Conservation (phyloP, 2,888 invertebrate genomes). For the Cosmopolites sordidus region DNA sequence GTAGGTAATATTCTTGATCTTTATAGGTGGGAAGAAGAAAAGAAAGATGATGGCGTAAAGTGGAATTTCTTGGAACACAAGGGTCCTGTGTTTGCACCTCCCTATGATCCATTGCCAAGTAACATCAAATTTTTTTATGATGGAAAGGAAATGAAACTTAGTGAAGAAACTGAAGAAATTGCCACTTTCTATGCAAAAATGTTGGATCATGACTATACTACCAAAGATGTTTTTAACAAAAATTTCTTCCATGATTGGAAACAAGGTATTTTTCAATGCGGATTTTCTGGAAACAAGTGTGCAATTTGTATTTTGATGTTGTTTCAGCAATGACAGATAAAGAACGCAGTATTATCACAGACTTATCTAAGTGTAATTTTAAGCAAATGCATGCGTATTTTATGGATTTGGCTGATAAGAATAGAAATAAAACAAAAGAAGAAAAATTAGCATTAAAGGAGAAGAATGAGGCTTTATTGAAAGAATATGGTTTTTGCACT, state of each 20-base stretch:
- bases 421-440: conserved; percentile 88
- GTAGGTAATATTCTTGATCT: neutral
- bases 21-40: conserved; percentile 96
- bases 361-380: conserved; percentile 93
- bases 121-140: conserved; percentile 90
- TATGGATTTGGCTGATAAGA: conserved; percentile 74
- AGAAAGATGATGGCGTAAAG: conserved; percentile 90
- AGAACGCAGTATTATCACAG: conserved; percentile 81
- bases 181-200: conserved; percentile 97
- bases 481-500: conserved; percentile 90
- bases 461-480: conserved; percentile 80
- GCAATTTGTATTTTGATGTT: neutral
- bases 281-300: neutral
- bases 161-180: conserved; percentile 84
- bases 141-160: conserved; percentile 79
- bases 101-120: conserved; percentile 84
- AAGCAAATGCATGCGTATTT: conserved; percentile 83
- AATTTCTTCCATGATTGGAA: conserved; percentile 79
- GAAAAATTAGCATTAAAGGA: conserved; percentile 85
- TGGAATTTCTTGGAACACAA: conserved; percentile 95
- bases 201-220: conserved; percentile 99
- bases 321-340: conserved; percentile 73
- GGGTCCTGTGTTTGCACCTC: conserved; percentile 95
- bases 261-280: conserved; percentile 17
- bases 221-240: conserved; percentile 87